phyloP scores from a whole-genome alignment of 2,888 invertebrate species.

The Meteorus cinctellus region DNA sequence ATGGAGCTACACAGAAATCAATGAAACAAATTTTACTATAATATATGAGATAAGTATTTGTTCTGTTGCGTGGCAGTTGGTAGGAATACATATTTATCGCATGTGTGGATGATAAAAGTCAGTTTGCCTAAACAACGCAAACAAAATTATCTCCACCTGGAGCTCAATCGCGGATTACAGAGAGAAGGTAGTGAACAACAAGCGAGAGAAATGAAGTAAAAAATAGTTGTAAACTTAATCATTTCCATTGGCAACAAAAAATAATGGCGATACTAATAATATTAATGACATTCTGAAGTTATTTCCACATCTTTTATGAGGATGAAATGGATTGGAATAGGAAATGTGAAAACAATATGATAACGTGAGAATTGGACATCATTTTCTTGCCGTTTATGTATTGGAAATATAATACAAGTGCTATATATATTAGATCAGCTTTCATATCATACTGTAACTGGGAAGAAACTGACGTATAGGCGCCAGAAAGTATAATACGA shows the following conservation, averaged over 20 bases:
- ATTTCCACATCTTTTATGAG: no score
- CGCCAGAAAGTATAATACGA: not conserved
- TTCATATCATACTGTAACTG: not conserved
- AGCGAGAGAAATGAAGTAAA: not conserved
- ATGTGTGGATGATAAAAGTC: constrained; percentile 50
- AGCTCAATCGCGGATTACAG: constrained; percentile 26
- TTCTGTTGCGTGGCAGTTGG: constrained; percentile 37
- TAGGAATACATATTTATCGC: constrained; percentile 22
- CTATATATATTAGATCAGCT: constrained; percentile 15
- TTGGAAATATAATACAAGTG: not conserved
- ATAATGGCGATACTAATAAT: no score
- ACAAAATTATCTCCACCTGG: constrained; percentile 57
- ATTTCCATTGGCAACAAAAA: no score
- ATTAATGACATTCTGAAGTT: no score
- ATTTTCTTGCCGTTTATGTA: not conserved
- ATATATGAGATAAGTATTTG: constrained; percentile 22
- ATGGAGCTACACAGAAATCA: not conserved
- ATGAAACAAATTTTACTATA: not conserved
- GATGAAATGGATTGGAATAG: not conserved
- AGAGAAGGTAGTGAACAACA: constrained; percentile 15
- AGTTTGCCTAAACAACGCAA: constrained; percentile 61
- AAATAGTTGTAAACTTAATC: not conserved
- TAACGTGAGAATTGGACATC: constrained; percentile 15
- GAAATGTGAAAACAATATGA: not conserved
- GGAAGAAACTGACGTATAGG: not conserved